Conservation (phyloP, 1,140 invertebrate species). For the Holcopasites calliopsidis region DNA sequence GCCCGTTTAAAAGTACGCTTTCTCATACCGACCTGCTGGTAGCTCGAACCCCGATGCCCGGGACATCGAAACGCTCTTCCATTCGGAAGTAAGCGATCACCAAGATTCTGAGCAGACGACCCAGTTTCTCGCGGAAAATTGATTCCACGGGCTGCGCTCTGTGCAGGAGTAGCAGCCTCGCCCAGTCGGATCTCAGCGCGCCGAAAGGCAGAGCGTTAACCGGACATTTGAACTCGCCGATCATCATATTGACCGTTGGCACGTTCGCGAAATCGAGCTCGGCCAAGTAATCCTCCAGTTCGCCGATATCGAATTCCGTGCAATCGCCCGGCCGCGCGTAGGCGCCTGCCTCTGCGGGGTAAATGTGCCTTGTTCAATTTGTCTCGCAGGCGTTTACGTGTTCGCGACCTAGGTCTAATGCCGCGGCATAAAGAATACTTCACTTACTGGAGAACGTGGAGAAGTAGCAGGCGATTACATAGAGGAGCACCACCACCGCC, state of each 20-base stretch:
- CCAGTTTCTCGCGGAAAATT: conserved; percentile 50
- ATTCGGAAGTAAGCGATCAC: conserved; percentile 49
- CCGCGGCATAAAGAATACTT: neutral
- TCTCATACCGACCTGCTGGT: neutral
- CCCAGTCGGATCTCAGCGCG: conserved; percentile 59
- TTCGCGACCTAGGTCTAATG: neutral
- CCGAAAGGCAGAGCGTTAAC: conserved; percentile 54
- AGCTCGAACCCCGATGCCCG: too few relatives aligned
- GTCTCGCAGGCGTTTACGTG: neutral
- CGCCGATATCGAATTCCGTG: conserved; percentile 21
- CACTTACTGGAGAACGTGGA: conserved; percentile 30
- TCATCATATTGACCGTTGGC: conserved; percentile 40
- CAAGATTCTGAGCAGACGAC: conserved; percentile 55
- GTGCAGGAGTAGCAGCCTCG: conserved; percentile 53
- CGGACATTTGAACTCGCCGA: conserved; percentile 33
- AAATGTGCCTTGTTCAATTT: neutral
- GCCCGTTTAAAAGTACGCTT: neutral
- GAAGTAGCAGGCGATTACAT: neutral
- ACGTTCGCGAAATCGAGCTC: conserved; percentile 31
- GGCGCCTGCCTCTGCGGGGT: conserved; percentile 2
- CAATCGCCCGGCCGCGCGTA: conserved; percentile 18
- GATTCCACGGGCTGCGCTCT: conserved; percentile 50
- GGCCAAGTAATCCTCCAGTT: conserved; percentile 48
- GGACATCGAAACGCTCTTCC: conserved; percentile 31
- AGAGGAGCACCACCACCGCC: neutral